Base-by-base conservation (phyloP, 2,888 invertebrate species). In the Drosophila melanosoma region DNA sequence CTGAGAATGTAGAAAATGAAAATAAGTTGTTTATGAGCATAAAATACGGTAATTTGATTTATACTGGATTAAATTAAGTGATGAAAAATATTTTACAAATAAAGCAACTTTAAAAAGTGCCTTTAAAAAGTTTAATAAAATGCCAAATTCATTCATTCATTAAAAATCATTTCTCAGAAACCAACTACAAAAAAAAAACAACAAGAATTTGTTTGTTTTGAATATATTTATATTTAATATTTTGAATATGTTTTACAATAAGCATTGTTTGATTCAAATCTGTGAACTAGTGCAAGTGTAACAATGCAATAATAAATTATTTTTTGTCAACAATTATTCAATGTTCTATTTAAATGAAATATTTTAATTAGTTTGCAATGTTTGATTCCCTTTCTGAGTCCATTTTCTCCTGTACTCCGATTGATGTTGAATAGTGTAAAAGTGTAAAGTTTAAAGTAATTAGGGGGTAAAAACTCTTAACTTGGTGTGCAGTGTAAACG, bases 211-310 rank as follows among this genome's bases (percentile, higher is more conserved):
- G 10, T 10, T 58, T 35, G 73, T 69, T 68, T 72, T 75, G 15
- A 67, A 68, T 52, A 51, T 68, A 17, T 35, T 35, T 35, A 26
- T 26, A 26, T 26, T 1, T 26, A 4, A 29, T 29, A 29, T 70
- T 68, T 72, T 75, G 15, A 65, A 68, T 52, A 51, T 68, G 11
- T 35, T 23, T 35, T 23, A 35, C 35, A 53, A 53, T 15, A 15
- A 20, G 15, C 12, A 3, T 2, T 3, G 20, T 20, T 12, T 15
- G 17, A 15, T 3, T 12, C 1, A 3, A 17, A 20, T 20, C 12
- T 40, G 7, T 20, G 20, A 45, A 45, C 20, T 12, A 20, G 20
- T 45, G 45, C 45, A 2, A 23, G 2, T 56, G 12, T 54, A 36
- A 36, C 23, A 54, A 23, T 61, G 10, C 57, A 20, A n/a, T 17